These are phyloP conservation scores for Drosophila kuntzei DNA, from an alignment of 2,888 invertebrate genomes.

Conservation along the genomic window DNA sequence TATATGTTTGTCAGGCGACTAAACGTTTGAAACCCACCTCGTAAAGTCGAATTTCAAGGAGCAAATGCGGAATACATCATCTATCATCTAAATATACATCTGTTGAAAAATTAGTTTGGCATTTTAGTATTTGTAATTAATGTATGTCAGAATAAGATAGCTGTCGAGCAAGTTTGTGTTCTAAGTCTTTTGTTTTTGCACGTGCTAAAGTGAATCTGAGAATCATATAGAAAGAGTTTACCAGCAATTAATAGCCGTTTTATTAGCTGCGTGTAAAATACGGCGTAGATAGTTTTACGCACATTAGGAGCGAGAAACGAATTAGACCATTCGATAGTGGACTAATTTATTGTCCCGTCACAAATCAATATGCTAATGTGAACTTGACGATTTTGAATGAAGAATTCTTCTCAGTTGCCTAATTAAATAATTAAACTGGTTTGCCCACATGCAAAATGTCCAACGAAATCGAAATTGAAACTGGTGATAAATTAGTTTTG, in stretches of 20 bases:
- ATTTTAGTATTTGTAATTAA: constrained; percentile 57
- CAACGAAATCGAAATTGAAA: constrained; percentile 65
- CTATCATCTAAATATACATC: constrained; percentile 35
- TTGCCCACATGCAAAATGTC: constrained; percentile 47
- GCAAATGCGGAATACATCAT: constrained; percentile 22
- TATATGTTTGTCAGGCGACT: too few species aligned
- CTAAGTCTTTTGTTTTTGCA: constrained; percentile 56
- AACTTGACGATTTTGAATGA: constrained; percentile 47
- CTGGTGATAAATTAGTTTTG: constrained; percentile 61
- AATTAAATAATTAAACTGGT: constrained; percentile 72
- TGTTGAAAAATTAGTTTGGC: constrained; percentile 37
- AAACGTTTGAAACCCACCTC: constrained; percentile 2
- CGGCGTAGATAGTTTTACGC: constrained; percentile 14
- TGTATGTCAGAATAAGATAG: constrained; percentile 23
- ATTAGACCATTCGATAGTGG: constrained; percentile 4
- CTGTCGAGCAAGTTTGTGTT: constrained; percentile 56
- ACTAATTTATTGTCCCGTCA: constrained; percentile 57
- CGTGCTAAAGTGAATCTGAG: constrained; percentile 33
- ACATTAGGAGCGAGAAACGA: constrained; percentile 1
- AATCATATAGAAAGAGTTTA: constrained; percentile 22
- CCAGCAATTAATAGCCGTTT: constrained; percentile 58
- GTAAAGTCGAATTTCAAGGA: not conserved
- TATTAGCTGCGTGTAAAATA: constrained; percentile 46
- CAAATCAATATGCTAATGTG: constrained; percentile 67
- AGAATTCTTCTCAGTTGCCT: constrained; percentile 59